Evolutionary conservation across 2,113 vertebrate genomes (phyloP).

Genomic region (Orthonyx spaldingii): DNA sequence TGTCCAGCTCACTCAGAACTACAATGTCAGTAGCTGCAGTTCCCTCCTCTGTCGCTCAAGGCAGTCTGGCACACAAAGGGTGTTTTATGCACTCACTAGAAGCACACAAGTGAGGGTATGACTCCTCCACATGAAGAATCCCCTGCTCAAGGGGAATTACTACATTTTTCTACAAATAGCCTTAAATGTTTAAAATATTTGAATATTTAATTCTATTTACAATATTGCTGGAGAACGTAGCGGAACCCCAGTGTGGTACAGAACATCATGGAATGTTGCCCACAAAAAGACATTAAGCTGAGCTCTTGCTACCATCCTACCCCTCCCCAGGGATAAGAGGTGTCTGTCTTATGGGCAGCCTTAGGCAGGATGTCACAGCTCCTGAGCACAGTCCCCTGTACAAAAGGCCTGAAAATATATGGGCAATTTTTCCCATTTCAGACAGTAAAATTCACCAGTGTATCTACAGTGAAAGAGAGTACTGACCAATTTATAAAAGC

Average conservation of each 20-base stretch:
- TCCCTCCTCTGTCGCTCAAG: background rate
- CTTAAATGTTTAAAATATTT: background rate
- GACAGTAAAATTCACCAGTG: background rate
- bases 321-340: background rate
- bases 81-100: background rate
- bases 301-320: rapidly evolving
- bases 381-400: background rate
- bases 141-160: background rate
- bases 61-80: background rate
- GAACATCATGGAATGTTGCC: background rate
- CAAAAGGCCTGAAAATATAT: background rate
- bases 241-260: background rate
- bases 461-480: background rate
- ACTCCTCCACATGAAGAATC: background rate
- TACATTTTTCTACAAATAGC: background rate
- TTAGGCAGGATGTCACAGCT: background rate
- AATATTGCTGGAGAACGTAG: background rate
- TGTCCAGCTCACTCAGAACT: background rate
- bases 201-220: background rate
- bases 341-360: background rate
- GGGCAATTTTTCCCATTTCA: background rate
- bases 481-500: background rate
- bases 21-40: background rate
- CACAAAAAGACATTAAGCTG: background rate
- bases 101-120: background rate